These are phyloP conservation scores for Piprites chloris DNA, from an alignment of 2,113 vertebrate species.

Conservation along the genomic window DNA sequence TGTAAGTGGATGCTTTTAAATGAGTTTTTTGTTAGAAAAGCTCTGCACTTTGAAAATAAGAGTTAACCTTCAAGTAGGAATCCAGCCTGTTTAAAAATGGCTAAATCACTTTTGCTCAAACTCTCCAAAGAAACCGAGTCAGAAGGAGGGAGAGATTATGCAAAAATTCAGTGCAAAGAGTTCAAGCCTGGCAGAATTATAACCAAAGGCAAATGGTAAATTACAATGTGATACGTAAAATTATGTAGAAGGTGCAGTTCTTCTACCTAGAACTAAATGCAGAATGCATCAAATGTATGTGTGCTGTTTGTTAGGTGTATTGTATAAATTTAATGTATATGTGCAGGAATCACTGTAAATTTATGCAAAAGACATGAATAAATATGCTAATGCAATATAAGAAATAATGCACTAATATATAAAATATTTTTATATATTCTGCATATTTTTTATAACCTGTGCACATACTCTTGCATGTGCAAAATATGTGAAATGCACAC, in stretches of 20 bases:
- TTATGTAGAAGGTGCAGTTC: neutral
- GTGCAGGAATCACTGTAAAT: neutral
- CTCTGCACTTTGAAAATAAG: neutral
- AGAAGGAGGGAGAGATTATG: neutral
- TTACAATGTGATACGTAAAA: neutral
- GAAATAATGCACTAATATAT: neutral
- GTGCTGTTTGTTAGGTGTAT: neutral
- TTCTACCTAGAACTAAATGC: neutral
- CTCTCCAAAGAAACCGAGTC: neutral
- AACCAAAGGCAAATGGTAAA: neutral
- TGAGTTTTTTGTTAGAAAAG: neutral
- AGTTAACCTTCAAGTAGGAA: neutral
- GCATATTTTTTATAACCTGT: neutral
- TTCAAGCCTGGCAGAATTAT: neutral
- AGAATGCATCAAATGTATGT: neutral
- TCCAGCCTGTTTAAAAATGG: neutral
- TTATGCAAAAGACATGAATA: neutral
- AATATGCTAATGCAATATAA: neutral
- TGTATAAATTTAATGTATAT: neutral
- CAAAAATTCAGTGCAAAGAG: neutral
- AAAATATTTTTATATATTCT: no score
- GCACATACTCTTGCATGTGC: neutral
- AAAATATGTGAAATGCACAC: neutral
- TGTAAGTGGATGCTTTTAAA: neutral
- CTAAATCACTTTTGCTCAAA: neutral